These are phyloP conservation scores for Dryobotodes eremita DNA, from an alignment of 2,888 invertebrate species.

Conservation along the genomic window DNA sequence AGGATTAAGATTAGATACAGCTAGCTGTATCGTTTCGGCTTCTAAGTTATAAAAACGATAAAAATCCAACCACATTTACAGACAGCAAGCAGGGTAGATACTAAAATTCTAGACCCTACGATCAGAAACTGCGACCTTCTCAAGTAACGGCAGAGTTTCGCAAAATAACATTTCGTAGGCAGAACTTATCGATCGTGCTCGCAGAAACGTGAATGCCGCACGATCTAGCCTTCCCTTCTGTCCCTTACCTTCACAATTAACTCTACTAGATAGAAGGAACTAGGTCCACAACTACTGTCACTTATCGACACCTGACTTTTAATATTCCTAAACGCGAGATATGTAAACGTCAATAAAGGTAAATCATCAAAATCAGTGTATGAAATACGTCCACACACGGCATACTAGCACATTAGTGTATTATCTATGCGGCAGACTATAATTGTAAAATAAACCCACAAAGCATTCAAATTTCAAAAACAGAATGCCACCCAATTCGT, in stretches of 20 bases:
- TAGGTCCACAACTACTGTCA: slow-evolving; percentile 13
- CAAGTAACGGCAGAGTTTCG: slow-evolving; percentile 49
- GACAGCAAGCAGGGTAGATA: slow-evolving; percentile 1
- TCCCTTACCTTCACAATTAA: slow-evolving; percentile 52
- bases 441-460: slow-evolving; percentile 47
- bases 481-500: slow-evolving; percentile 61
- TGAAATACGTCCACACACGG: slow-evolving; percentile 56
- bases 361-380: slow-evolving; percentile 34
- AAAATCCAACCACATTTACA: slow-evolving; percentile 7
- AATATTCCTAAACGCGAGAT: slow-evolving; percentile 9
- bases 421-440: slow-evolving; percentile 14
- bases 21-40: slow-evolving; percentile 21
- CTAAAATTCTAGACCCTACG: slow-evolving; percentile 41
- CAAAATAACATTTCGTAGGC: slow-evolving; percentile 60
- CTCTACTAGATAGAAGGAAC: slow-evolving; percentile 28
- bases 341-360: slow-evolving; percentile 22
- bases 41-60: slow-evolving; percentile 30
- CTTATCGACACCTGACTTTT: slow-evolving; percentile 17
- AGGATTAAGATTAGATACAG: slow-evolving; percentile 36
- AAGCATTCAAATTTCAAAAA: slow-evolving; percentile 67
- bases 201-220: slow-evolving; percentile 64
- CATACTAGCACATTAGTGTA: too few relatives aligned
- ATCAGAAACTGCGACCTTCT: slow-evolving; percentile 39
- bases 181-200: slow-evolving; percentile 59
- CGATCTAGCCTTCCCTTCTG: slow-evolving; percentile 54